Percentiles rank a stretch among this genome's conserved stretches.
Conservation (phyloP, 2,888 invertebrate species). For the Tetheella fluctuosa region DNA sequence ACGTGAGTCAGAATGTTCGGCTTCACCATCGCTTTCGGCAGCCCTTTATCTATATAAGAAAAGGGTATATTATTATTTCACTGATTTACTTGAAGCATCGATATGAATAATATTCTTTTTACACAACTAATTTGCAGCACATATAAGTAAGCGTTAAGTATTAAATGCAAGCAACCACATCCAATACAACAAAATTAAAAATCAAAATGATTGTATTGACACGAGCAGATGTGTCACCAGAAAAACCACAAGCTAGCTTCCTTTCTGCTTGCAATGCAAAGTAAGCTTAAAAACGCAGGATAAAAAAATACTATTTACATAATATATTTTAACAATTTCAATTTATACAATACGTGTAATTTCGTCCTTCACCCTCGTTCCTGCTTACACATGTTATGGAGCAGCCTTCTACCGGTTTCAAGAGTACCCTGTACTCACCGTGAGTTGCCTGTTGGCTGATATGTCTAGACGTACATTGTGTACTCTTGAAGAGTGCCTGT, state of each 20-base stretch:
- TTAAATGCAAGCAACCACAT: no score
- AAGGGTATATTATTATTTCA: not conserved
- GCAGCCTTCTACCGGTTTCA: not conserved
- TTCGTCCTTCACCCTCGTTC: not conserved
- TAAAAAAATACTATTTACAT: not conserved
- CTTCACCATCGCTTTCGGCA: constrained; percentile 96
- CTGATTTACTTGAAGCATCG: not conserved
- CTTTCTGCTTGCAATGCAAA: no score
- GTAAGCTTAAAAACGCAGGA: not conserved
- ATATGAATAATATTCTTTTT: not conserved
- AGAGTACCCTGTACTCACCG: constrained; percentile 40
- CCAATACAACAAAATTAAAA: no score
- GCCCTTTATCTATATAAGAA: constrained; percentile 74
- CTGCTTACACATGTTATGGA: not conserved
- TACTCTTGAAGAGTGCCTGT: constrained; percentile 57
- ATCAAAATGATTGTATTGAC: no score
- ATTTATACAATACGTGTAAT: not conserved
- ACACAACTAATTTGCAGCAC: not conserved
- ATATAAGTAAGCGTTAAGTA: not conserved
- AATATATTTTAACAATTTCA: not conserved
- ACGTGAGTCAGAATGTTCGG: constrained; percentile 98
- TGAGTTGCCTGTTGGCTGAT: constrained; percentile 62
- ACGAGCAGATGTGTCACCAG: no score
- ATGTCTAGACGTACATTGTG: constrained; percentile 56
- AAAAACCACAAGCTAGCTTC: no score